A percentile compares a stretch with the other conserved stretches of the same genome.
Evolutionary conservation across 2,888 invertebrate genomes (phyloP).

Genomic region (Agrotis ipsilon): DNA sequence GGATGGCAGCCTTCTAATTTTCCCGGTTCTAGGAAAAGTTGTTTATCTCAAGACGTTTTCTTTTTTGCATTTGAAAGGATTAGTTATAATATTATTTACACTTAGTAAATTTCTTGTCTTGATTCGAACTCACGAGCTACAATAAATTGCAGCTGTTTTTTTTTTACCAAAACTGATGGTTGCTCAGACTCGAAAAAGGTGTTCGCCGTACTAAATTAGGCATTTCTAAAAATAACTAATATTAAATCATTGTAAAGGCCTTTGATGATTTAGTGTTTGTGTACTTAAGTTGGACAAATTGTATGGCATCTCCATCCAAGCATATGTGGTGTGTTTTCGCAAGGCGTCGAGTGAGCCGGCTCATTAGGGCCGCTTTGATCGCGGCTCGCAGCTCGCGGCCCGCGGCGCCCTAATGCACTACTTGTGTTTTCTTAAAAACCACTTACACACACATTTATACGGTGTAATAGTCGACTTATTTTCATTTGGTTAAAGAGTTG

Average conservation of each 20-base stretch:
- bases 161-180: neutral
- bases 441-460: constrained; percentile 47
- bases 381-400: constrained; percentile 22
- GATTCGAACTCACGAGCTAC: neutral
- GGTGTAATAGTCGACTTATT: constrained; percentile 21
- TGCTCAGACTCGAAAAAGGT: neutral
- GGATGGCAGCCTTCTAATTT: too few relatives aligned
- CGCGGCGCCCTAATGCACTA: constrained; percentile 66
- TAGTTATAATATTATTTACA: too few relatives aligned
- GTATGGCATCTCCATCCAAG: constrained; percentile 27
- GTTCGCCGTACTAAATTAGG: neutral
- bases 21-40: too few relatives aligned
- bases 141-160: too few relatives aligned
- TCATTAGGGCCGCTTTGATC: constrained; percentile 73
- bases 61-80: too few relatives aligned
- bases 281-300: constrained; percentile 43
- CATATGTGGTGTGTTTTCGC: constrained; percentile 41
- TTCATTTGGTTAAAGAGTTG: constrained; percentile 37
- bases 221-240: neutral
- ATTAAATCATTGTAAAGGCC: constrained; percentile 33
- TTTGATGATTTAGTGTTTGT: constrained; percentile 12
- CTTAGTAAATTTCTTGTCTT: too few relatives aligned
- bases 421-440: constrained; percentile 67
- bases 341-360: constrained; percentile 49
- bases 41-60: too few relatives aligned